These are phyloP conservation scores for Electrophaes corylata DNA, from an alignment of 2,888 invertebrate species.

Conservation along the genomic window DNA sequence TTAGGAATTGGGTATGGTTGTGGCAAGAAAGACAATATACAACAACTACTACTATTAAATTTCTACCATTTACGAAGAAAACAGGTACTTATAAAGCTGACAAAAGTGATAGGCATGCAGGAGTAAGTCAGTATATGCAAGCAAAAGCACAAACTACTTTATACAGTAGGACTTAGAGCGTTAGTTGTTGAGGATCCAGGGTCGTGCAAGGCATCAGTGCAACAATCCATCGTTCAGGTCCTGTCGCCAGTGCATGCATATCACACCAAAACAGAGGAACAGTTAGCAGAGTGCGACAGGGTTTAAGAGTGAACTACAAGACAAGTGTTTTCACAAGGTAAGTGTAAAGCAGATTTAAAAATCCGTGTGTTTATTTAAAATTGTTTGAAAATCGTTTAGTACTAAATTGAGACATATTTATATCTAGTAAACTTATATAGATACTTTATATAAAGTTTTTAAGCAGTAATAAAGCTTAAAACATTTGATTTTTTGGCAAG, in stretches of 20 bases:
- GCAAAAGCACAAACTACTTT: slow-evolving; percentile 43
- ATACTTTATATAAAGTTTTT: slow-evolving; percentile 22
- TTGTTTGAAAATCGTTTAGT: slow-evolving; percentile 1
- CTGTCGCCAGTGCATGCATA: slow-evolving; percentile 78
- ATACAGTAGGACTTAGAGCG: slow-evolving; percentile 44
- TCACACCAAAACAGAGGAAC: slow-evolving; percentile 70
- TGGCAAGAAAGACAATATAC: neutral
- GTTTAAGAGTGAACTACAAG: slow-evolving; percentile 27
- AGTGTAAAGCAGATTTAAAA: neutral
- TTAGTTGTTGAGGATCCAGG: slow-evolving; percentile 44
- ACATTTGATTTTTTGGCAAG: neutral
- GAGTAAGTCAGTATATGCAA: slow-evolving; percentile 27
- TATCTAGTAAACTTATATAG: neutral
- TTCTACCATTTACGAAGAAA: neutral
- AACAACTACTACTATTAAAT: neutral
- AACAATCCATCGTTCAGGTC: slow-evolving; percentile 81
- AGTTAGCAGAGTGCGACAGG: slow-evolving; percentile 69
- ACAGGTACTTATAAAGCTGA: neutral
- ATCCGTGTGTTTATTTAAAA: slow-evolving; percentile 5
- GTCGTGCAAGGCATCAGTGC: slow-evolving; percentile 66
- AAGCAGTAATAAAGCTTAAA: slow-evolving; percentile 46
- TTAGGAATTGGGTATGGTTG: neutral
- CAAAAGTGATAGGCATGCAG: slow-evolving; percentile 31
- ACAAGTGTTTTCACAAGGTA: slow-evolving; percentile 8
- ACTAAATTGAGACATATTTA: neutral